Conservation (phyloP, 2,888 invertebrate genomes). For the Amphimallon solstitiale region DNA sequence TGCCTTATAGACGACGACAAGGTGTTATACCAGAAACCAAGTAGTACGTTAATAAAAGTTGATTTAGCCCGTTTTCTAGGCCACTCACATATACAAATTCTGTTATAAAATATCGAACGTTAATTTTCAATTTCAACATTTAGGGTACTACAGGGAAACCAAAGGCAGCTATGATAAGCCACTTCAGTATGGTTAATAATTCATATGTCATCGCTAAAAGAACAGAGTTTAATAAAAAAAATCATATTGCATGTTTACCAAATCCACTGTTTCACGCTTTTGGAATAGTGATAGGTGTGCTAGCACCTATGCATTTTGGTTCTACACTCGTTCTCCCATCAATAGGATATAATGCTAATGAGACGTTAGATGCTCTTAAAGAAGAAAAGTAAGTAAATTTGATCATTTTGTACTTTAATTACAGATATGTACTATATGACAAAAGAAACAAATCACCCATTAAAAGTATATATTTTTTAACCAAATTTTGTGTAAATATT, state of each 20-base stretch:
- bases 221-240: constrained; percentile 61
- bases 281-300: constrained; percentile 73
- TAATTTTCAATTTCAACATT: constrained; percentile 41
- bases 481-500: no score
- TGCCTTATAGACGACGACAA: no score
- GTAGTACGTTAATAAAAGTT: no score
- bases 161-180: constrained; percentile 78
- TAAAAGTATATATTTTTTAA: no score
- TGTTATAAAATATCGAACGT: not conserved
- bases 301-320: constrained; percentile 70
- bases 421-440: no score
- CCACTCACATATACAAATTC: no score
- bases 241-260: constrained; percentile 70
- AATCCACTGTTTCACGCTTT: constrained; percentile 87
- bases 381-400: constrained; percentile 69
- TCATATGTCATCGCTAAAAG: constrained; percentile 71
- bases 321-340: constrained; percentile 71
- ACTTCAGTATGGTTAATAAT: constrained; percentile 82
- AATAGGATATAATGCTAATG: constrained; percentile 69
- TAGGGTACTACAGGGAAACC: constrained; percentile 70
- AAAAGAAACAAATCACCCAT: no score
- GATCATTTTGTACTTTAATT: no score
- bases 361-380: constrained; percentile 71
- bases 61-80: no score
- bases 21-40: no score